Base-by-base conservation (phyloP, 2,888 invertebrate genomes). In the Pyrgus malvae region DNA sequence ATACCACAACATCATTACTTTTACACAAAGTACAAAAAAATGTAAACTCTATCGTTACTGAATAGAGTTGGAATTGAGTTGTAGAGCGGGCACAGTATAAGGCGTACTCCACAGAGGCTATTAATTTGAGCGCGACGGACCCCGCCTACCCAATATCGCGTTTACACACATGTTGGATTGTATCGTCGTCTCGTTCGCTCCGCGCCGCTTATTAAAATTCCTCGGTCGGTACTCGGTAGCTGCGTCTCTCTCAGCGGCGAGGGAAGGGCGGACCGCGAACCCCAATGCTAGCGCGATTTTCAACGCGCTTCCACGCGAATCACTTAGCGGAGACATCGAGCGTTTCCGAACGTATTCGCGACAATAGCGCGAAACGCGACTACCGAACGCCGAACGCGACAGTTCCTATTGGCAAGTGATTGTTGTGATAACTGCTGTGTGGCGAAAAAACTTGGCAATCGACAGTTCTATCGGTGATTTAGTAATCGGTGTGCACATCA, bases 141-240 rank as follows among this genome's bases (percentile, higher is more conserved):
- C 82, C 86, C 89, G 89, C 89, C 89, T 79, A 83, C 82, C 73
- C 75, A 77, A 80, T 86, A 83, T 88, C 88, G 76, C 88, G 81
- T 87, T 86, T 87, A 76, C 85, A 85, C 88, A 84, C 88, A 83
- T 86, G 85, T 83, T 71, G 74, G 74, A 72, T 76, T 72, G 75
- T 90, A 85, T 79, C 76, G 85, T 67, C 67, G 81, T 90, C 89
- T 67, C 86, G 76, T 70, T 90, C 84, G 56, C 78, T 72, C 88
- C 86, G 89, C 83, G 85, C 75, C 88, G 88, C 83, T 88, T 89
- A 84, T 90, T 89, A 89, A 89, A 89, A 89, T 89, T 89, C 89
- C 79, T 82, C 82, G 83, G 38, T 38, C 38, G 38, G 38, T 38
- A 38, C 74, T 80, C 74, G 76, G 80, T 88, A 84, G 83, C 80